phyloP scores from a whole-genome alignment of 2,888 invertebrate genomes.

The Nemapogon koenigi region DNA sequence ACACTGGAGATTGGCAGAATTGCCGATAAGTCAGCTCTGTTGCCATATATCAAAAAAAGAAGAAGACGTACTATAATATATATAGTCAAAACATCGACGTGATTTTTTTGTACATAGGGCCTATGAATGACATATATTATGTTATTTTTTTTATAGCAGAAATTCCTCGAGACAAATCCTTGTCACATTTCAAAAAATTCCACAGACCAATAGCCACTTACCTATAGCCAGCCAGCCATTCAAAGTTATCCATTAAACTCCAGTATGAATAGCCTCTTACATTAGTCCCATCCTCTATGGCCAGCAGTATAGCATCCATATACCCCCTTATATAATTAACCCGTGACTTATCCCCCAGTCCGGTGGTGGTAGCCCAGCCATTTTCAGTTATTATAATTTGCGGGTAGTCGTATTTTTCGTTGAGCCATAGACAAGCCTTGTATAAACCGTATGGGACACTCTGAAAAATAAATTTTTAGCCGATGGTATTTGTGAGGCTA shows the following conservation, averaged over 20 bases:
- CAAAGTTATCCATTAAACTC: constrained; percentile 73
- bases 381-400: constrained; percentile 61
- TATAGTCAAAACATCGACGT: too few relatives aligned
- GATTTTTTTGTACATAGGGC: too few relatives aligned
- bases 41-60: too few relatives aligned
- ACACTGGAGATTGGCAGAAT: too few relatives aligned
- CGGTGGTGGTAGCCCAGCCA: constrained; percentile 56
- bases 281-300: constrained; percentile 53
- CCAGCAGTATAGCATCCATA: constrained; percentile 46
- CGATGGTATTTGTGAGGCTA: too few relatives aligned
- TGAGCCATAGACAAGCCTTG: constrained; percentile 34
- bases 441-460: constrained; percentile 45
- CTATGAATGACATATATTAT: too few relatives aligned
- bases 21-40: too few relatives aligned
- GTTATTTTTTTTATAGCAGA: too few relatives aligned
- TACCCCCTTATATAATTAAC: constrained; percentile 41
- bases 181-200: too few relatives aligned
- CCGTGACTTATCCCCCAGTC: constrained; percentile 44
- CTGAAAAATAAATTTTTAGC: constrained; percentile 27
- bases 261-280: constrained; percentile 65
- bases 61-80: too few relatives aligned
- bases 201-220: too few relatives aligned
- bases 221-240: constrained; percentile 67
- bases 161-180: too few relatives aligned
- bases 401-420: constrained; percentile 35